These are phyloP conservation scores for Drosophila atroscutellata DNA, from an alignment of 2,888 invertebrate genomes.

Conservation along the genomic window DNA sequence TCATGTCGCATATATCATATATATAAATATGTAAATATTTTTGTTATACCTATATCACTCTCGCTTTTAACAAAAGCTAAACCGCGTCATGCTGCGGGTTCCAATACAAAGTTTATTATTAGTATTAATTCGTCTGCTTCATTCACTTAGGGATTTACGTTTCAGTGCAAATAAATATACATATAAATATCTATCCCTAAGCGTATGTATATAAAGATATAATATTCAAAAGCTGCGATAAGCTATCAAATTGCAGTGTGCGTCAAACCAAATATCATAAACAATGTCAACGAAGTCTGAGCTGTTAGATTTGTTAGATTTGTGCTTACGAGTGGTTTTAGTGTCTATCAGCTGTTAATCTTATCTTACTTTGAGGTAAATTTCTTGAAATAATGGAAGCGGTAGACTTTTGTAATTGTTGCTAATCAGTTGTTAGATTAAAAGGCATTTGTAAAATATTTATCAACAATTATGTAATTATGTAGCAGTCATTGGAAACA, in stretches of 20 bases:
- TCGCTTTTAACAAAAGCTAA: slow-evolving; percentile 29
- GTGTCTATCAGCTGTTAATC: not conserved
- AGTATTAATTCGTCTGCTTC: slow-evolving; percentile 14
- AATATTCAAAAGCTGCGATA: slow-evolving; percentile 22
- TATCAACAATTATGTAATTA: not conserved
- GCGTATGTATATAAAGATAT: not conserved
- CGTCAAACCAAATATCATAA: slow-evolving; percentile 34
- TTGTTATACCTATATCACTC: slow-evolving; percentile 24
- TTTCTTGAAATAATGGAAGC: not conserved
- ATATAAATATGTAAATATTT: not conserved
- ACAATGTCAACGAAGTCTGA: not conserved
- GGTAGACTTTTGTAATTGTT: not conserved
- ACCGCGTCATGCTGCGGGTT: slow-evolving; percentile 51
- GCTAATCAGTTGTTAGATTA: no score
- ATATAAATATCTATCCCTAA: no score
- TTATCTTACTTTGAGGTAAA: slow-evolving; percentile 4
- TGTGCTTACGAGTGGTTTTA: not conserved
- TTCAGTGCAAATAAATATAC: slow-evolving; percentile 4
- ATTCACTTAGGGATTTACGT: slow-evolving; percentile 29
- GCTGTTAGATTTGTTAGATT: not conserved
- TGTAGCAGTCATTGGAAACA: not conserved
- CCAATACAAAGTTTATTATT: slow-evolving; percentile 39
- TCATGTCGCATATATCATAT: not conserved
- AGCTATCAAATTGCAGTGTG: slow-evolving; percentile 23
- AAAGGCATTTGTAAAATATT: not conserved